Evolutionary conservation across 2,113 vertebrate species (phyloP), one percentile per base, ranked within the genome.

Genomic region (Hippocampus guttulatus): DNA sequence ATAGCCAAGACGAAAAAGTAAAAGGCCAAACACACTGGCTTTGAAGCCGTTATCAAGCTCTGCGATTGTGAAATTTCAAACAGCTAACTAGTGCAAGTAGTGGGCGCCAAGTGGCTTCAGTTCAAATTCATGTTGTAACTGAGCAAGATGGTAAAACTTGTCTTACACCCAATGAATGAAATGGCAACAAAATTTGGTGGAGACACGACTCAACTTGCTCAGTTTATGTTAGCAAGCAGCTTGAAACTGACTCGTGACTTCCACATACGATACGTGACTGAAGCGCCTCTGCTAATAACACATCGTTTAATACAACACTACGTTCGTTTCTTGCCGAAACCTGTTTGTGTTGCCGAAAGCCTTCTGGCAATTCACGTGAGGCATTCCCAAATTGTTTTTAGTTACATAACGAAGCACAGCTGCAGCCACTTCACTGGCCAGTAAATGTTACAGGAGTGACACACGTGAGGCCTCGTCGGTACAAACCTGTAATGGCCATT

Each of bases 331-430:
- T 54, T n/a, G 14, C 25, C 5, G 12, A 30, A 30, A 60, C 27
- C 27, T 61, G 27, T 58, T 58, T 58, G 55, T 25, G 55, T 33
- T 33, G 23, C 30, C 55, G 25, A 27, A 27, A 27, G 12, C 12
- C 15, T 38, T 33, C 25, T 60, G 27, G 25, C 58, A 30, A 25
- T 30, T 61, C 27, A 58, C 55, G 58, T 33, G 27, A 20, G 1
- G 3, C 27, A 33, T 61, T 61, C 15, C 33, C 8, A 30, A 30
- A 45, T 45, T 16, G 33, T 12, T 61, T 61, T 33, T 16, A 1
- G 27, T 61, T 61, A 61, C 58, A 33, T 61, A 61, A 61, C 27
- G 6, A 61, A 61, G 58, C 27, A 18, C 58, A 61, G 58, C 58
- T 61, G 58, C 27, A 33, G 58, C 27, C 58, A 61, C 27, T 61